Base-by-base conservation (phyloP, 1,140 invertebrate species). In the Zophobas morio region DNA sequence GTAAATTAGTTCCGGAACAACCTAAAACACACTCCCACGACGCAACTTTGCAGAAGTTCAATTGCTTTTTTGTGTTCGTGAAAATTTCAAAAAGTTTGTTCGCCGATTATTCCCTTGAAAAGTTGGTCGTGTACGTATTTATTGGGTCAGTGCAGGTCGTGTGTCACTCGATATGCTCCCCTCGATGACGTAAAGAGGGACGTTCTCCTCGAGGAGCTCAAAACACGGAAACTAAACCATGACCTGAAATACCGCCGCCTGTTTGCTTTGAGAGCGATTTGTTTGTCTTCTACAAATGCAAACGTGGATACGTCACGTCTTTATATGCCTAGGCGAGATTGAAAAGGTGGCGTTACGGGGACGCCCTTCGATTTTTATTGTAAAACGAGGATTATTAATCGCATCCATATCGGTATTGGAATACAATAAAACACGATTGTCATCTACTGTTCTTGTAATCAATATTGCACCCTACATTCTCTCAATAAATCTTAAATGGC, bases 401-500 rank as follows among this genome's bases (percentile, higher is more conserved):
- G 56, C 36, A 0, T 37, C 37, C 1, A 35, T 36, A 51, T 51
- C 39, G 42, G 42, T 66, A n/a, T 32, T 42, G 39, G n/a, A 60
- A 36, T 60, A 60, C 56, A 60, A 60, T 60, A 60, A 60, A 60
- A 60, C 36, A 60, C 36, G 56, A 37, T 60, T 60, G 56, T 60
- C 56, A 36, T 60, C 33, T 33, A 39, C 32, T 8, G 1, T 60
- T 53, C 49, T 53, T 36, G 8, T 6, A 66, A 66, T 66, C 60
- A 66, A 66, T 66, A 66, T 42, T 66, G 60, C 39, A 66, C 60
- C 60, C 60, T 66, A 66, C 60, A 66, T 66, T 66, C 60, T 42
- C 35, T 66, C 60, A 42, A 66, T 66, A 66, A 66, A 66, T 66
- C 60, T 66, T 66, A 66, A 66, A 66, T 66, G n/a, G 60, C 60